These are phyloP conservation scores for Sylvia atricapilla DNA, from an alignment of 2,113 vertebrate genomes.

Conservation along the genomic window DNA sequence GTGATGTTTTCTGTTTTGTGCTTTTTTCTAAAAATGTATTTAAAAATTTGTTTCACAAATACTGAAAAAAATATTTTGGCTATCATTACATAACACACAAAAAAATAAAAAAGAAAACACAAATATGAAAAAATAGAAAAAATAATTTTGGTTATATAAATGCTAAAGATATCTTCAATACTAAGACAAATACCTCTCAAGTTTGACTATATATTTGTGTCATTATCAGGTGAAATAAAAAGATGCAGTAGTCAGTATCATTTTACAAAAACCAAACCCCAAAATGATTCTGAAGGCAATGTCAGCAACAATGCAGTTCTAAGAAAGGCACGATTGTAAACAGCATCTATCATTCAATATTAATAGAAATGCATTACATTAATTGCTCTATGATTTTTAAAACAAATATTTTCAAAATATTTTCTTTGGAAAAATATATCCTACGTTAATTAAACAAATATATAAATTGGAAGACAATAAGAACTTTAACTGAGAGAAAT, in stretches of 20 bases:
- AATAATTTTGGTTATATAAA: background rate
- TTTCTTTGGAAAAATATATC: background rate
- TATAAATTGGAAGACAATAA: background rate
- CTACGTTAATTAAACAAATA: background rate
- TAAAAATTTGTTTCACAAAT: background rate
- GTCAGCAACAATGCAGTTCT: background rate
- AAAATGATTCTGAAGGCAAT: background rate
- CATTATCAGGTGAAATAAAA: background rate
- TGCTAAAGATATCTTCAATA: background rate
- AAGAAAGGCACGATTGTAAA: background rate
- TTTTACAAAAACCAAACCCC: background rate
- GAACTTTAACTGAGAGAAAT: background rate
- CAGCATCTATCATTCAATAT: background rate
- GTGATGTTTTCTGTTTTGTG: background rate
- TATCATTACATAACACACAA: background rate
- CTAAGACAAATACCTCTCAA: background rate
- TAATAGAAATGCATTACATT: background rate
- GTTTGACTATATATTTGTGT: background rate
- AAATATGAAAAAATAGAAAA: background rate
- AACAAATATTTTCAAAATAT: background rate
- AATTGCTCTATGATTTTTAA: background rate
- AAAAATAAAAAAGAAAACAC: background rate
- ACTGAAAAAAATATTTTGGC: background rate
- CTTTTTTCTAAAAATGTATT: background rate
- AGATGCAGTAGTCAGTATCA: background rate